Evolutionary conservation across 2,888 invertebrate species (phyloP), one percentile per base, ranked within the genome.

Genomic region (Carcina quercana): DNA sequence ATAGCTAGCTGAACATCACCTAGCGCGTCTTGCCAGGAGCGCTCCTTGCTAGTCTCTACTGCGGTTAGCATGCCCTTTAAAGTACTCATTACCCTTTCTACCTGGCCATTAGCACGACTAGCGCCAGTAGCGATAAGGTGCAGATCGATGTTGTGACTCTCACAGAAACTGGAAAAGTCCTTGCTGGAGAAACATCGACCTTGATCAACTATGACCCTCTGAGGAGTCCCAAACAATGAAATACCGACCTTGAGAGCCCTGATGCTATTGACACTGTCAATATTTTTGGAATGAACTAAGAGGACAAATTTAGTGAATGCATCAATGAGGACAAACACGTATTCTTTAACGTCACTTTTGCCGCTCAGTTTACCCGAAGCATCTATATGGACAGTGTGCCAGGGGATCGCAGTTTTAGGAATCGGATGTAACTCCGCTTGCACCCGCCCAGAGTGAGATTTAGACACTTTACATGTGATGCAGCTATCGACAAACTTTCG

Each of bases 401-500:
- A 44, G 0, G 43, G 45, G 0, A 25, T 13, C 0, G 29, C 5
- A 2, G 31, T 21, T 30, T 44, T 47, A 7, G 40, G 45, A 2
- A 50, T 52, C 0, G 50, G 47, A 22, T 50, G 44, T 0, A 49
- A 5, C 14, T 47, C 37, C 0, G 38, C 43, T 5, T 10, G 15
- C 13, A 12, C 15, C 10, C 10, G 11, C 2, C 27, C 15, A 15
- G 15, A 10, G 25, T 42, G 47, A 3, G 64, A 63, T 34, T 64
- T 65, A 0, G 59, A 42, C 2, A 53, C 15, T 38, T 43, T 50
- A 32, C 62, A 63, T 0, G 53, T 59, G 4, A 62, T 34, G 31
- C 62, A 64, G 13, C 44, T 50, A 1, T 59, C 55, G 0, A 57
- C 48, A 30, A 61, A 65, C 31, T 54, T 57, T 21, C 50, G 31